Percentiles rank a stretch among this genome's conserved stretches.
Conservation (phyloP, 2,888 invertebrate genomes). For the Drosophila fungiperda region DNA sequence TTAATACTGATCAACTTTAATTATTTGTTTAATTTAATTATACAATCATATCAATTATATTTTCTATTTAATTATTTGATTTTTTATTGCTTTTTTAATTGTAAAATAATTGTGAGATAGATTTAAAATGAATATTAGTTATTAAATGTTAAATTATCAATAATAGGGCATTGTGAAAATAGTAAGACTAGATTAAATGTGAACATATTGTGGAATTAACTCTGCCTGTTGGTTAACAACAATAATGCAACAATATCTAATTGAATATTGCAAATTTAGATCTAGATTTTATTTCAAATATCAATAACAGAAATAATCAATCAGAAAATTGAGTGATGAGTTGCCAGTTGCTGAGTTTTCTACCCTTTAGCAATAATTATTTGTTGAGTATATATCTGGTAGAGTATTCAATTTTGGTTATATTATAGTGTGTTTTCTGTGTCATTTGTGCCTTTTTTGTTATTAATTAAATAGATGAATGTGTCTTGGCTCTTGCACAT, state of each 20-base stretch:
- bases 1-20: not conserved
- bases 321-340: not conserved
- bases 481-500: constrained; percentile 48
- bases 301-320: not conserved
- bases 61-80: not conserved
- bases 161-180: not conserved
- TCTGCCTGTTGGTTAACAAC: not conserved
- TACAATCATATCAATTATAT: not conserved
- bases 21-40: not conserved
- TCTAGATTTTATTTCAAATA: not conserved
- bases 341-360: not conserved
- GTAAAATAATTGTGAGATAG: not conserved
- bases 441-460: constrained; percentile 57
- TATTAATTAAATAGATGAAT: constrained; percentile 72
- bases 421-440: constrained; percentile 8
- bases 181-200: not conserved
- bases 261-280: not conserved
- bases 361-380: not conserved
- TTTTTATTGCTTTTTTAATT: not conserved
- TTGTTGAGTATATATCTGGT: not conserved
- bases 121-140: not conserved
- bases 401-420: constrained; percentile 13
- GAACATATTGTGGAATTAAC: not conserved
- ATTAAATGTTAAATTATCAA: no score
- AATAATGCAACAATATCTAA: not conserved